These are phyloP conservation scores for Eupithecia tripunctaria DNA, from an alignment of 2,888 invertebrate genomes.

Conservation along the genomic window DNA sequence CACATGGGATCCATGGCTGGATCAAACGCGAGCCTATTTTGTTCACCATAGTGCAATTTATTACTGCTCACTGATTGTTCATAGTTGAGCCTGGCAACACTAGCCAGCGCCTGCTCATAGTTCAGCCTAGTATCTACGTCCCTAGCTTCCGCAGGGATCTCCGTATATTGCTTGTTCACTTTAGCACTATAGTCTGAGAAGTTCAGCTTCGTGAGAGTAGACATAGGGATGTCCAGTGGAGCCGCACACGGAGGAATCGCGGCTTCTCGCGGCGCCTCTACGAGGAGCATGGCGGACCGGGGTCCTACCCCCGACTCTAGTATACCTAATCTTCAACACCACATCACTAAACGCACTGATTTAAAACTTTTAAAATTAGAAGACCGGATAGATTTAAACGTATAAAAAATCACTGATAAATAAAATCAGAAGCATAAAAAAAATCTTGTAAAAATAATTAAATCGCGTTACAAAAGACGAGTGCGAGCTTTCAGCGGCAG, in stretches of 20 bases:
- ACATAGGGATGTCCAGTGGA: slow-evolving; percentile 77
- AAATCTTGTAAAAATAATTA: slow-evolving; percentile 42
- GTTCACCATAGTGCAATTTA: slow-evolving; percentile 72
- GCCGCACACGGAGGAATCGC: slow-evolving; percentile 85
- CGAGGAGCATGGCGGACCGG: slow-evolving; percentile 89
- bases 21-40: slow-evolving; percentile 72
- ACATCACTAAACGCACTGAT: slow-evolving; percentile 60
- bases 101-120: slow-evolving; percentile 73
- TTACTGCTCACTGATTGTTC: slow-evolving; percentile 69
- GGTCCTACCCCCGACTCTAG: slow-evolving; percentile 63
- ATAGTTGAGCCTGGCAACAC: slow-evolving; percentile 71
- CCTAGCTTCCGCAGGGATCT: slow-evolving; percentile 60
- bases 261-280: slow-evolving; percentile 89
- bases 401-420: neutral
- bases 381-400: neutral
- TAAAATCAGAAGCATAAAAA: slow-evolving; percentile 11
- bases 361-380: slow-evolving; percentile 12
- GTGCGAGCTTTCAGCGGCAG: slow-evolving; percentile 55
- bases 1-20: slow-evolving; percentile 71
- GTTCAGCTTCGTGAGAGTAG: slow-evolving; percentile 75
- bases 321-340: slow-evolving; percentile 55
- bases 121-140: slow-evolving; percentile 67
- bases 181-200: slow-evolving; percentile 81
- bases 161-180: slow-evolving; percentile 72
- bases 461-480: slow-evolving; percentile 49